Conservation (phyloP, 92 coral and sea anemone genomes). For the Bergia sp. region DNA sequence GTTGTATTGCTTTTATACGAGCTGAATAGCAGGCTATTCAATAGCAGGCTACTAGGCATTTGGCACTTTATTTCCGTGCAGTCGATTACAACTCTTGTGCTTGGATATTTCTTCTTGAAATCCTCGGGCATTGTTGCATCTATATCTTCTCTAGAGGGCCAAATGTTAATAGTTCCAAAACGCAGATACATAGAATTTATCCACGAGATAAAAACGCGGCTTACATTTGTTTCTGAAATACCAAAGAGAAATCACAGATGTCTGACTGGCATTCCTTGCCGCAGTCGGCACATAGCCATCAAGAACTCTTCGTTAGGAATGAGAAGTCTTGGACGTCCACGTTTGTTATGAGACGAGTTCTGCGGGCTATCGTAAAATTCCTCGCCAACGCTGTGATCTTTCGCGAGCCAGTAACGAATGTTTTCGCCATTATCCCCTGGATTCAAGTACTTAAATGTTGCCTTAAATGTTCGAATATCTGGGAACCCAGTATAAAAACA, state of each 20-base stretch:
- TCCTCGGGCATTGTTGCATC: slow-evolving; percentile 45
- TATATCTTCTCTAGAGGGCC: slow-evolving; percentile 32
- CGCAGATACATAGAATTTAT: slow-evolving; percentile 37
- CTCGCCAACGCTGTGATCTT: neutral
- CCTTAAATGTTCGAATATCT: neutral
- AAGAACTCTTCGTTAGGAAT: slow-evolving; percentile 44
- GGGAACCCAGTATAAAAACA: slow-evolving; percentile 23
- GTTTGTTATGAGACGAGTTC: slow-evolving; percentile 24
- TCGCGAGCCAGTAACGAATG: slow-evolving; percentile 9
- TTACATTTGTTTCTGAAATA: slow-evolving; percentile 24
- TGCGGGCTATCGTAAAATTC: slow-evolving; percentile 1
- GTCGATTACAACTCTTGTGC: slow-evolving; percentile 45
- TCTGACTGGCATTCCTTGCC: slow-evolving; percentile 31
- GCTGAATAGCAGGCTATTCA: slow-evolving; percentile 36
- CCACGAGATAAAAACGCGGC: slow-evolving; percentile 44
- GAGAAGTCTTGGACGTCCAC: slow-evolving; percentile 45
- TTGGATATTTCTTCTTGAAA: slow-evolving; percentile 49
- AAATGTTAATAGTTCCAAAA: slow-evolving; percentile 48
- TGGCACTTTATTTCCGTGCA: slow-evolving; percentile 47
- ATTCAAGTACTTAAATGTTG: neutral
- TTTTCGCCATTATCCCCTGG: slow-evolving; percentile 20
- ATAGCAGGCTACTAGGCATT: slow-evolving; percentile 42
- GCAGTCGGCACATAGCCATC: slow-evolving; percentile 35
- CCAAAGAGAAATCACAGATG: slow-evolving; percentile 38
- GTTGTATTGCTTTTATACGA: slow-evolving; percentile 21